These are phyloP conservation scores for Hemicordylus capensis DNA, from an alignment of 2,113 vertebrate species.

Conservation along the genomic window DNA sequence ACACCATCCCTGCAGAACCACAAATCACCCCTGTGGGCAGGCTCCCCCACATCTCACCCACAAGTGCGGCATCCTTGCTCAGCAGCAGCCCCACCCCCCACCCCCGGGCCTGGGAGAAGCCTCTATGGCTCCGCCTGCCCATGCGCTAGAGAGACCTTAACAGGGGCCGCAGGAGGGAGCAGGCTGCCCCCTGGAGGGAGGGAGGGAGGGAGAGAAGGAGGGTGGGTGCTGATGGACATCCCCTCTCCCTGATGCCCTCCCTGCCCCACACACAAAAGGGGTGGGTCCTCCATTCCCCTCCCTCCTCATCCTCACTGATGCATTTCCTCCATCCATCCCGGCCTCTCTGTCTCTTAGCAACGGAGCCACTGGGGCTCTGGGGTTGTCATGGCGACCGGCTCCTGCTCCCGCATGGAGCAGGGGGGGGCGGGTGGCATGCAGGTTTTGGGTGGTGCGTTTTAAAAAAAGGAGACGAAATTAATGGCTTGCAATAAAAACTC, in stretches of 20 bases:
- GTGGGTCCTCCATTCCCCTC: not conserved
- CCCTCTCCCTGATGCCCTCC: not conserved
- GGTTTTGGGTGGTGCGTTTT: not conserved
- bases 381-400: conserved; percentile 33
- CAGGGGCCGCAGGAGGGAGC: not conserved
- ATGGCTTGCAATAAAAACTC: not conserved
- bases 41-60: not conserved
- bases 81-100: not conserved
- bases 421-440: not conserved
- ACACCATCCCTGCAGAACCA: not conserved
- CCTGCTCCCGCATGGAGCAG: not conserved
- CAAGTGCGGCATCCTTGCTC: not conserved
- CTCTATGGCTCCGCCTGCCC: not conserved
- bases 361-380: conserved; percentile 31
- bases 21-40: not conserved
- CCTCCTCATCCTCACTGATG: conserved; percentile 19
- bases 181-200: not conserved
- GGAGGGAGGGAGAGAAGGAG: not conserved
- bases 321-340: conserved; percentile 20
- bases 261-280: not conserved
- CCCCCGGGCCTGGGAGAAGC: not conserved
- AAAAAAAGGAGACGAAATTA: not conserved
- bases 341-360: conserved; percentile 31
- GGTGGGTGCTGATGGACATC: not conserved
- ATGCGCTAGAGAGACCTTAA: not conserved